Percentiles rank a stretch among this genome's conserved stretches.
Evolutionary conservation across 2,113 vertebrate genomes (phyloP).

Genomic region (Corynorhinus townsendii): DNA sequence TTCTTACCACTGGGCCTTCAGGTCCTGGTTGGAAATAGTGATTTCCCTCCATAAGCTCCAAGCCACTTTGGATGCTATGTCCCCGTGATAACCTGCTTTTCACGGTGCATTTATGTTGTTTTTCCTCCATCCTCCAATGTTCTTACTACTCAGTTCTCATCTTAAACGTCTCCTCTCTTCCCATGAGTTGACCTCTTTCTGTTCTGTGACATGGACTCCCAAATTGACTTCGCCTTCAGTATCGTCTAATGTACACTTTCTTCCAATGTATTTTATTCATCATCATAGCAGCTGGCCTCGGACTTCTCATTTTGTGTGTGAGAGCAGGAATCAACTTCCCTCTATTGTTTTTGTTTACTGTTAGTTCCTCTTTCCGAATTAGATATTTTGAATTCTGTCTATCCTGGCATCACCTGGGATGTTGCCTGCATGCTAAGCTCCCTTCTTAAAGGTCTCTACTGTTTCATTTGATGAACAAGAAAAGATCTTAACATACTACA

Average conservation of each 20-base stretch:
- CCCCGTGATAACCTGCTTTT: not conserved
- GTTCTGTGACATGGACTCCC: not conserved
- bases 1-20: not conserved
- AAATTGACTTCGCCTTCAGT: not conserved
- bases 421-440: not conserved
- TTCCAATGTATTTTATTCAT: not conserved
- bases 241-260: not conserved
- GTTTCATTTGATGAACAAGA: not conserved
- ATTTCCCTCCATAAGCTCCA: not conserved
- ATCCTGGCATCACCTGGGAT: not conserved
- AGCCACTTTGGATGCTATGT: not conserved
- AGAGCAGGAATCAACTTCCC: not conserved
- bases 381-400: not conserved
- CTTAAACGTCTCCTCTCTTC: not conserved
- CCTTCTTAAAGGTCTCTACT: not conserved
- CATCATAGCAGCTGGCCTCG: not conserved
- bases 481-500: not conserved
- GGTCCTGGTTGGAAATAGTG: not conserved
- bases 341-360: not conserved
- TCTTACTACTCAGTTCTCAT: not conserved
- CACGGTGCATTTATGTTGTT: not conserved
- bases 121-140: not conserved
- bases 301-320: not conserved
- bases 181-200: not conserved
- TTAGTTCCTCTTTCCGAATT: not conserved